Conservation (phyloP, 2,888 invertebrate genomes). For the Parelbella ahira region DNA sequence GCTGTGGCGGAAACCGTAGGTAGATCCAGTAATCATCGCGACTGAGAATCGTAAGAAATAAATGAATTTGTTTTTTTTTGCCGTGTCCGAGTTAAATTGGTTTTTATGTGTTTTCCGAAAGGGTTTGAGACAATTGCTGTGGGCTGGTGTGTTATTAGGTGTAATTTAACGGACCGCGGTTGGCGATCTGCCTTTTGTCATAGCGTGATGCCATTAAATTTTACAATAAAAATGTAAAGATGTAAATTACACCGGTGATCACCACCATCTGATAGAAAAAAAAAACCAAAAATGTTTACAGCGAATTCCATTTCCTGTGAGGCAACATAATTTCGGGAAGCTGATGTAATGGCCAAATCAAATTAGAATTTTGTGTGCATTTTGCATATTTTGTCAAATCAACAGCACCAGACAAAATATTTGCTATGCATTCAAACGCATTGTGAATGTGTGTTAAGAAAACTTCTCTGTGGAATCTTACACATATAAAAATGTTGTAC, state of each 20-base stretch:
- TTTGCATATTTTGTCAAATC: no score
- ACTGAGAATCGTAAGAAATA: slow-evolving; percentile 68
- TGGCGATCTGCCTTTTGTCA: slow-evolving; percentile 44
- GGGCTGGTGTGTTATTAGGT: slow-evolving; percentile 45
- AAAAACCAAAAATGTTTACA: slow-evolving; percentile 3
- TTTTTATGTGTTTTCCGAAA: slow-evolving; percentile 66
- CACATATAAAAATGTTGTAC: no score
- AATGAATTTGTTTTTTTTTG: slow-evolving; percentile 58
- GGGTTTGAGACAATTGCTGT: slow-evolving; percentile 44
- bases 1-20: slow-evolving; percentile 55
- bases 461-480: no score
- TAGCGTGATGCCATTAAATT: slow-evolving; percentile 44
- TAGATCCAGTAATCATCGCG: slow-evolving; percentile 53
- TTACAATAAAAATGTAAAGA: slow-evolving; percentile 25
- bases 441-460: no score
- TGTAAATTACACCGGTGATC: slow-evolving; percentile 22
- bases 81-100: slow-evolving; percentile 47
- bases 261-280: slow-evolving; percentile 14
- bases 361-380: no score
- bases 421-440: no score
- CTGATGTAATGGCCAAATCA: no score
- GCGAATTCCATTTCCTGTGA: slow-evolving; percentile 15
- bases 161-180: slow-evolving; percentile 42
- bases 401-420: no score
- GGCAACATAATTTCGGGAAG: slow-evolving; percentile 1